Base-by-base conservation (phyloP, 2,113 vertebrate genomes). In the Platycercus adscitus region DNA sequence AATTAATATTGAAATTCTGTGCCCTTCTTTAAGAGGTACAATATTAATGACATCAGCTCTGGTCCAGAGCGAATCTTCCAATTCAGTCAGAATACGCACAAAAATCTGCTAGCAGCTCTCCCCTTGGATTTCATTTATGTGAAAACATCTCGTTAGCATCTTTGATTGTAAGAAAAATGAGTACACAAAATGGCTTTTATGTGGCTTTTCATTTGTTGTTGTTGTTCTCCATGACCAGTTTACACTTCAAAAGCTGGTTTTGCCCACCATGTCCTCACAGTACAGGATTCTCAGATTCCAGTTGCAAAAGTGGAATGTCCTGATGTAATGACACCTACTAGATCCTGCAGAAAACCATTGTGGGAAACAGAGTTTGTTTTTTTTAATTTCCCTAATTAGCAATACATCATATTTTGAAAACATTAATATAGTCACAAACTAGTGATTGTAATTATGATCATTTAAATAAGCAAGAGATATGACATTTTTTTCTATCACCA, bases 1-100 rank as follows among this genome's bases (percentile, higher is more conserved):
- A 89, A 94, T 91, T 90, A 91, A 78, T 85, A 65, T 20, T 83
- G 73, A 85, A 91, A 96, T 87, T 82, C 39, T 14, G 5, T 73
- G 72, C 20, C 52, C 43, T 88, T 73, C 58, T 86, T 80, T 79
- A 68, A 46, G 39, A 89, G 60, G 37, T 24, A 49, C 35, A 52
- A 41, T 55, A 55, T 91, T 71, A 89, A 73, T 82, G 87, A 63
- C 44, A 89, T 55, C 66, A 65, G 46, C 37, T 79, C 25, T 56
- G 13, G 28, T 46, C 58, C 71, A 69, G 56, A 82, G 44, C 47
- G 31, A 79, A 73, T 69, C 65, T 66, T 79, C 41, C 39, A 82
- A 5, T 77, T 65, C 41, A 46, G 31, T n/a, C 58, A 63, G 60
- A 70, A 63, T 29, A 88, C 73, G 31, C 33, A 70, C 23, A 70